These are phyloP conservation scores for Cynopterus brachyotis DNA, from an alignment of 2,113 vertebrate species.

Conservation along the genomic window DNA sequence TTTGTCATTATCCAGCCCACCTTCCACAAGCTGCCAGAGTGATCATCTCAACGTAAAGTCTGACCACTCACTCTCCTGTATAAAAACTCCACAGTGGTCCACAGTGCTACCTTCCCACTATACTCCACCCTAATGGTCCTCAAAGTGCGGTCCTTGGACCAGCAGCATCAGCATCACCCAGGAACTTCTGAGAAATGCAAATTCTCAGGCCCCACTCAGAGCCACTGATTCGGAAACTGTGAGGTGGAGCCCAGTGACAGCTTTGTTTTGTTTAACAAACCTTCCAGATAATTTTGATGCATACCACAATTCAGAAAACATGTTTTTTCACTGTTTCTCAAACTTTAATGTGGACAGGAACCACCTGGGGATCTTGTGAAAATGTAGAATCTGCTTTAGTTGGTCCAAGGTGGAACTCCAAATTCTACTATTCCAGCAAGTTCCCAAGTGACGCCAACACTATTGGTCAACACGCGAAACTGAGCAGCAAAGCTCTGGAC, in stretches of 20 bases:
- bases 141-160: neutral
- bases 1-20: neutral
- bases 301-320: neutral
- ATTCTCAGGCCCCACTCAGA: neutral
- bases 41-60: neutral
- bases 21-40: neutral
- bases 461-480: neutral
- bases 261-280: neutral
- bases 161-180: neutral
- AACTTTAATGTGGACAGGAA: neutral
- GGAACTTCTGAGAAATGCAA: neutral
- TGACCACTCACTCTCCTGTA: neutral
- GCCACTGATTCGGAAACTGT: neutral
- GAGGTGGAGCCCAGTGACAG: neutral
- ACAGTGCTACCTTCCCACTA: no score
- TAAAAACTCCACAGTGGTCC: neutral
- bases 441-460: accelerated
- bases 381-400: neutral
- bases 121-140: neutral
- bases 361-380: neutral
- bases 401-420: neutral
- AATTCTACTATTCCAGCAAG: neutral
- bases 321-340: neutral
- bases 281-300: neutral
- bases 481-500: neutral